Evolutionary conservation across 2,113 vertebrate genomes (phyloP).

Genomic region (Xiphophorus maculatus): DNA sequence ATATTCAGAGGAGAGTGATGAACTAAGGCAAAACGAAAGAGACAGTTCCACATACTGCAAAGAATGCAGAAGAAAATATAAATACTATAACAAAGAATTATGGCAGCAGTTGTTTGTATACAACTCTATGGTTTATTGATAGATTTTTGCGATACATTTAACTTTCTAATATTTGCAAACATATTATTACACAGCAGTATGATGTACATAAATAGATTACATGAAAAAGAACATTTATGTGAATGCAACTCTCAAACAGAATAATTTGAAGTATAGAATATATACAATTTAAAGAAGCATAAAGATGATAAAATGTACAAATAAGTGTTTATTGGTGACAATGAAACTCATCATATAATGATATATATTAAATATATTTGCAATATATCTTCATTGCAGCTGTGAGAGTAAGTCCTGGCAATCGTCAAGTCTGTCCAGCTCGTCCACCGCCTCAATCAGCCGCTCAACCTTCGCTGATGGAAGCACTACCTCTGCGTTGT

Average conservation of each 20-base stretch:
- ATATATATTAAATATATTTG: background rate
- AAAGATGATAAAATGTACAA: no score
- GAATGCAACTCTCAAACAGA: no score
- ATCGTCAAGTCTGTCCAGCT: conserved; percentile 55
- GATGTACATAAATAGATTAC: background rate
- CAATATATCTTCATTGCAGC: conserved; percentile 70
- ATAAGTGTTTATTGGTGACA: no score
- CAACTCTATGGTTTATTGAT: background rate
- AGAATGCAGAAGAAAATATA: no score
- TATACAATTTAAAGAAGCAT: no score
- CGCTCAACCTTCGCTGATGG: conserved; percentile 73
- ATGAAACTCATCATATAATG: background rate
- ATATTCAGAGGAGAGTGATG: no score
- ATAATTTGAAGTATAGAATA: no score
- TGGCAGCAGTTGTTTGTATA: background rate
- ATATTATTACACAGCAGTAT: background rate
- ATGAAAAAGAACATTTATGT: background rate
- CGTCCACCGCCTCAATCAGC: conserved; percentile 79
- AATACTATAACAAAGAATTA: background rate
- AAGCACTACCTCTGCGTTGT: conserved; percentile 81
- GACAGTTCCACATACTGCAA: no score
- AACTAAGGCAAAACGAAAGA: no score
- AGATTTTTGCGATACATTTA: background rate
- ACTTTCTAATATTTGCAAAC: background rate
- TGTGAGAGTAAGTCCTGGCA: conserved; percentile 74